These are phyloP conservation scores for Esox lucius DNA, from an alignment of 2,797 vertebrate genomes.

Conservation along the genomic window DNA sequence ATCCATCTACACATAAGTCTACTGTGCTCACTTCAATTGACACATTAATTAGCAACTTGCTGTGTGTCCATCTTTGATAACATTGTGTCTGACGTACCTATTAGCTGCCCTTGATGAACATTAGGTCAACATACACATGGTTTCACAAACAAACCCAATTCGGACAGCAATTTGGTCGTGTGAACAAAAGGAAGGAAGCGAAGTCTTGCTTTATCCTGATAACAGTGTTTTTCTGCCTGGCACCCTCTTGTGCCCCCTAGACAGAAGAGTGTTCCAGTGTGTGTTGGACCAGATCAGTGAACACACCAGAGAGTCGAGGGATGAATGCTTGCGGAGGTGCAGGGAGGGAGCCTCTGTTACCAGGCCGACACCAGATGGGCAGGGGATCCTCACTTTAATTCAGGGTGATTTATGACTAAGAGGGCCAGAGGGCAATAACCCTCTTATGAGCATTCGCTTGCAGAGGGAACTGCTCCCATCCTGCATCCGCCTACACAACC, in stretches of 20 bases:
- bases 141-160: neutral
- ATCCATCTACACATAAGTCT: neutral
- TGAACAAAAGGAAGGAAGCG: neutral
- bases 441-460: too few species aligned
- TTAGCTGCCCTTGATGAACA: neutral
- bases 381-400: too few species aligned
- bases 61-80: neutral
- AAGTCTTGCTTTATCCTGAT: conserved; percentile 1
- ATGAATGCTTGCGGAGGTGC: too few species aligned
- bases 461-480: neutral
- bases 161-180: neutral
- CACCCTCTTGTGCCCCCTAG: neutral
- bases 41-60: neutral
- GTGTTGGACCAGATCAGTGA: conserved; percentile 11
- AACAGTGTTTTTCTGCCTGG: neutral
- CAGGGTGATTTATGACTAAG: too few species aligned
- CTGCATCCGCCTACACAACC: neutral
- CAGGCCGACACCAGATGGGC: too few species aligned
- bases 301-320: too few species aligned
- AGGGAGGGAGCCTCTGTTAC: too few species aligned
- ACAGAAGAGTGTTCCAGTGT: conserved; percentile 6
- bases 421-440: too few species aligned
- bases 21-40: too few species aligned
- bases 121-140: neutral
- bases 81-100: neutral